Evolutionary conservation across 1,140 invertebrate genomes (phyloP), one percentile per base, ranked within the genome.

Genomic region (Zaprionus kolodkinae): DNA sequence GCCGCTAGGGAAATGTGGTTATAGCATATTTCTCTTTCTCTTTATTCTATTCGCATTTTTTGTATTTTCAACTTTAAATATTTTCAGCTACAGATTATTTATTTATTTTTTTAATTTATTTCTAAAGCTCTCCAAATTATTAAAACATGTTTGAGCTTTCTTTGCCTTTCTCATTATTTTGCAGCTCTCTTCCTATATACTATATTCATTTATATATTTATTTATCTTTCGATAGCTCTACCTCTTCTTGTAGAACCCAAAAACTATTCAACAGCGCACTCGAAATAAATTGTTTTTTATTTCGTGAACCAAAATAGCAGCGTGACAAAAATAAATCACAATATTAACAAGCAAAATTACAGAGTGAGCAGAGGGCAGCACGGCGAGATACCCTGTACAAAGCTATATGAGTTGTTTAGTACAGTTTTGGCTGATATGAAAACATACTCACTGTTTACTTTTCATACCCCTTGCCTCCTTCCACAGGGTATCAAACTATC

Each of bases 291-390:
- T 76, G 61, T 60, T 76, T 48, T 48, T 56, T 59, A 64, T 69
- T 57, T 30, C 54, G 36, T 73, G 76, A 72, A 76, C 83, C 72
- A 79, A 79, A 64, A 66, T 52, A 33, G 56, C 70, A 85, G 76
- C 75, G 74, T 84, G 84, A 84, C 78, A 81, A 89, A 88, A 89
- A 88, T 88, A 88, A 88, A 88, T 88, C 84, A 88, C 68, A 80
- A 80, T 80, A 71, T 87, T 72, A 88, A 88, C 52, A 66, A 57
- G 54, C 38, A 33, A 4, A 17, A 4, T n/a, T 33, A 35, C 12
- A n/a, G 6, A 21, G 0, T 3, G 1, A 3, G 2, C 2, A 6
- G 9, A 2, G n/a, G 13, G 35, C 40, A 12, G 2, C 27, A 21
- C 25, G 12, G 1, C 0, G 0, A 45, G 3, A 57, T 30, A 56